Base-by-base conservation (phyloP, 30 jellyfish, hydroid and myxozoan genomes). In the Aurelia aurita region DNA sequence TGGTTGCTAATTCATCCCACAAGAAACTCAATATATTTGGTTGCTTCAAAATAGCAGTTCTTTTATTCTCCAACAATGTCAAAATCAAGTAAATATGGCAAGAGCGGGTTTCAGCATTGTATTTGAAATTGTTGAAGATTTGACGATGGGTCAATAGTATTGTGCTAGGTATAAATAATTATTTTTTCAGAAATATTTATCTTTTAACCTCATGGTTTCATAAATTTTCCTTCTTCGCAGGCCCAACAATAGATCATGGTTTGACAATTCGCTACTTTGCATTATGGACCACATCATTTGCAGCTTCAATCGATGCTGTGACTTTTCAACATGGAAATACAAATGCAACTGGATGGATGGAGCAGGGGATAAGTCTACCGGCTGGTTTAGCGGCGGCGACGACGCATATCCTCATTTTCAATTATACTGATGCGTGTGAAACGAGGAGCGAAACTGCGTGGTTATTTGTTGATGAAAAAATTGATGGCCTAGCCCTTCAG, bases 361-460 rank as follows among this genome's bases (percentile, higher is more conserved):
- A 62, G 0, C 22, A 35, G 25, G 31, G 15, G 11, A 55, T 80
- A 0, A n/a, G 28, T 13, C 59, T 47, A 3, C 72, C 79, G 21
- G 44, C 82, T 8, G 34, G 63, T 8, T 44, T 43, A 20, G 44
- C 54, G n/a, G 54, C 82, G 19, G 82, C 90, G 15, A 39, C 80
- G 10, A 26, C 70, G n/a, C 43, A 80, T 62, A 25, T 54, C 45
- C 76, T 80, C 75, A 67, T 44, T 51, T 80, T 80, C 75, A 80
- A 80, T 47, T 80, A 80, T 77, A 80, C 90, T 49, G 90, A 80
- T 49, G 64, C 29, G 2, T 80, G 90, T 34, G 64, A 59, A 25
- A 14, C 72, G 13, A 22, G 46, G 27, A 80, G 74, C 21, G 43
- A 64, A 18, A n/a, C 82, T 13, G 62, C 51, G 31, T 10, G 82